phyloP scores from a whole-genome alignment of 2,888 invertebrate genomes.

The Drosophila leonis region DNA sequence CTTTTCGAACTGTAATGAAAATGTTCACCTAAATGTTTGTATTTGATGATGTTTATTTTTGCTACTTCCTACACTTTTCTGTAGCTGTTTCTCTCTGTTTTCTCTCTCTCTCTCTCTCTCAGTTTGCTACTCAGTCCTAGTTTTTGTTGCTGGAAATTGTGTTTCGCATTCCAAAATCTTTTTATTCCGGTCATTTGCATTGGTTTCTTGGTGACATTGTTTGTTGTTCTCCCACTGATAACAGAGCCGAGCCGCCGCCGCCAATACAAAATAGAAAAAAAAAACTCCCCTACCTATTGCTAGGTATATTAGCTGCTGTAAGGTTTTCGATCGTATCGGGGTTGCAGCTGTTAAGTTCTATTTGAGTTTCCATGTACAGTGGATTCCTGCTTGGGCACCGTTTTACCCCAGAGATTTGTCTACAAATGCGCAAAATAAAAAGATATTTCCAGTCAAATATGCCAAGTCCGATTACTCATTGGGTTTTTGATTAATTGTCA shows the following conservation, averaged over 20 bases:
- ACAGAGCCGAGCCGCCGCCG: conserved; percentile 10
- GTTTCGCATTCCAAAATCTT: conserved; percentile 46
- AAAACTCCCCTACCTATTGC: background rate
- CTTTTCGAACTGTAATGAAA: conserved; percentile 36
- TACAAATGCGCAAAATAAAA: background rate
- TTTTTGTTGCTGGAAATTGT: conserved; percentile 9
- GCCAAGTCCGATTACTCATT: background rate
- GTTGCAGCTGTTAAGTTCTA: conserved; percentile 22
- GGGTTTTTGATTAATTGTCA: background rate
- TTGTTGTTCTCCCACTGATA: conserved; percentile 36
- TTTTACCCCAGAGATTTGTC: background rate
- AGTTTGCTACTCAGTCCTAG: conserved; percentile 8
- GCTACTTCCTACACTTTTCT: background rate
- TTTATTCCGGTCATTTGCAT: conserved; percentile 36
- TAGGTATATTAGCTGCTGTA: background rate
- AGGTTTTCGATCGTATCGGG: conserved; percentile 3
- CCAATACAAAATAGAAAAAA: background rate
- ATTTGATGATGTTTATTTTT: conserved; percentile 45
- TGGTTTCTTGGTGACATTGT: conserved; percentile 17
- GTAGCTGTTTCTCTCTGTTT: background rate
- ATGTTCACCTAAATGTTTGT: conserved; percentile 41
- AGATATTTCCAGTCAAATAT: background rate
- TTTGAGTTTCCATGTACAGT: background rate
- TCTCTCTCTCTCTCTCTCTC: background rate
- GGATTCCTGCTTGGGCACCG: background rate